Conservation (phyloP, 2,113 vertebrate species). For the Myiagra hebetior region DNA sequence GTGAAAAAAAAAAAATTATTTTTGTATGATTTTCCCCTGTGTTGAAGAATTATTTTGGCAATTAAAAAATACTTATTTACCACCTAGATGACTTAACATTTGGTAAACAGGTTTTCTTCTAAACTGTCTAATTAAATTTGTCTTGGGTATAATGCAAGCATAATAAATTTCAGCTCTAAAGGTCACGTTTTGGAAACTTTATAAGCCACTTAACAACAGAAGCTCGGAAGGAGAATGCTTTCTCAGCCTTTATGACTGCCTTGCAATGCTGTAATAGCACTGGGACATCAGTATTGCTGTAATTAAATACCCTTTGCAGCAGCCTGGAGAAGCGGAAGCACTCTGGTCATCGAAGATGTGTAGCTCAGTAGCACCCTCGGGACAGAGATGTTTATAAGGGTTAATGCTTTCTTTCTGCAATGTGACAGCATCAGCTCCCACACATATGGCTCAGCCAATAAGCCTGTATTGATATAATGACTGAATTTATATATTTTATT, state of each 20-base stretch:
- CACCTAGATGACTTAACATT: not conserved
- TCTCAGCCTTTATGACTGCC: conserved; percentile 43
- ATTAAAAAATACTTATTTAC: not conserved
- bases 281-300: conserved; percentile 7
- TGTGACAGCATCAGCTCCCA: not conserved
- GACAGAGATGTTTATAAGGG: not conserved
- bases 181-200: conserved; percentile 49
- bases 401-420: not conserved
- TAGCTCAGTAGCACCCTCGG: not conserved
- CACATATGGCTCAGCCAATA: not conserved
- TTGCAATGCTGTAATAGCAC: not conserved
- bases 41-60: not conserved
- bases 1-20: not conserved
- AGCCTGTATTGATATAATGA: not conserved
- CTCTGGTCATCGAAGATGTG: not conserved
- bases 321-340: not conserved
- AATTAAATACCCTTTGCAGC: conserved; percentile 2
- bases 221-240: conserved; percentile 42
- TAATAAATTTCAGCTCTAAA: conserved; percentile 50
- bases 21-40: not conserved
- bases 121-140: conserved; percentile 45
- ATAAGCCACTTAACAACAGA: conserved; percentile 51
- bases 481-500: not conserved
- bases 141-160: conserved; percentile 26
- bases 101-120: conserved; percentile 19